Base-by-base conservation (phyloP, 2,113 vertebrate genomes). In the Ptychochromis oligacanthus region DNA sequence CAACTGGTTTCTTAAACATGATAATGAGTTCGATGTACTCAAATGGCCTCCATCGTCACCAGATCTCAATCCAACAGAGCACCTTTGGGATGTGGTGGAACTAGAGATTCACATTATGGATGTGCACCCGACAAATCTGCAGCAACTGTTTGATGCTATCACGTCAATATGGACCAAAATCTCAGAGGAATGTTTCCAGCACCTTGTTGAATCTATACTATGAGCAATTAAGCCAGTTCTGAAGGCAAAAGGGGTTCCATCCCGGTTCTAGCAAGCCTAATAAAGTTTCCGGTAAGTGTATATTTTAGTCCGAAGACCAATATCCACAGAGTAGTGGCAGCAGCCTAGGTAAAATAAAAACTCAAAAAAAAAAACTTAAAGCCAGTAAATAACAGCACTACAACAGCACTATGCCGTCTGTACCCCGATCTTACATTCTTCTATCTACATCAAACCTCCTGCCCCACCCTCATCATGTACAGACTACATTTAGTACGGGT, bases 401-500 rank as follows among this genome's bases (percentile, higher is more conserved):
- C 28, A 31, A 31, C 3, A 31, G 28, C 28, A 31, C 28, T 31
- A 3, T 4, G 28, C 34, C 12, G 11, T 10, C 79, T 75, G 34
- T 40, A 75, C n/a, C 13, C 28, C 1, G 8, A 31, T 7, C 9
- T 22, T 67, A 40, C 26, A 26, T 5, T 36, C 3, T 65, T 13
- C n/a, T 14, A n/a, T 5, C 31, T 8, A 36, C 58, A 54, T 70
- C 52, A 5, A 34, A 46, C 56, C 74, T 56, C 40, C 22, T 12
- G 40, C 74, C 80, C 64, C 56, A 40, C 60, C 62, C 74, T 88
- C 49, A 82, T 80, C 22, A 64, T 40, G 64, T 13, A 31, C 57
- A 64, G 15, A 57, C 46, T 58, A 6, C 5, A 76, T 67, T 64
- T 77, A 22, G 17, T n/a, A 43, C 40, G 56, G 43, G 43, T 52